phyloP scores from a whole-genome alignment of 1,140 invertebrate species.

The Lepidotrigona ventralis region DNA sequence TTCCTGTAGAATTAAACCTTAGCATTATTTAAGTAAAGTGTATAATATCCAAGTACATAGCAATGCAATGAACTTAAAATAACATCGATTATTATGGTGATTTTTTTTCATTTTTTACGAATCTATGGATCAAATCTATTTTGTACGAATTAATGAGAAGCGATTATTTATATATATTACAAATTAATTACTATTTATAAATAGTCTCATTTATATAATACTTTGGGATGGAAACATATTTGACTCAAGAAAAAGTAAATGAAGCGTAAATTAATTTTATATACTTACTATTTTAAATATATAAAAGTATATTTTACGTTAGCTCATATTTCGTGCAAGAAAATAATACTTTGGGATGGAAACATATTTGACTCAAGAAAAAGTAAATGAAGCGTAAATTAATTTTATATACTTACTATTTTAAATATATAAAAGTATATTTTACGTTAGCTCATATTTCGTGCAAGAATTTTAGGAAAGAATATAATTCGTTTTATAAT shows the following conservation, averaged over 20 bases:
- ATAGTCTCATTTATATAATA: background rate
- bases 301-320: no score
- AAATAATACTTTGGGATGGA: background rate
- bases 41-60: no score
- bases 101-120: no score
- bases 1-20: no score
- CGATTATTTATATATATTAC: background rate
- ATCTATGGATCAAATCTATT: background rate
- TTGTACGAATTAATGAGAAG: background rate
- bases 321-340: background rate
- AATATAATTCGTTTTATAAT: background rate
- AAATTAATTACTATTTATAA: background rate
- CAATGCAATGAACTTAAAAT: no score
- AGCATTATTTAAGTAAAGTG: no score
- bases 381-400: background rate
- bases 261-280: background rate
- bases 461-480: background rate
- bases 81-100: no score
- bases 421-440: no score
- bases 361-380: background rate
- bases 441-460: no score
- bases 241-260: background rate
- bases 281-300: no score
- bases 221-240: background rate
- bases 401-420: no score